Evolutionary conservation across 1,140 invertebrate species (phyloP).

Genomic region (Drosophila simulans): DNA sequence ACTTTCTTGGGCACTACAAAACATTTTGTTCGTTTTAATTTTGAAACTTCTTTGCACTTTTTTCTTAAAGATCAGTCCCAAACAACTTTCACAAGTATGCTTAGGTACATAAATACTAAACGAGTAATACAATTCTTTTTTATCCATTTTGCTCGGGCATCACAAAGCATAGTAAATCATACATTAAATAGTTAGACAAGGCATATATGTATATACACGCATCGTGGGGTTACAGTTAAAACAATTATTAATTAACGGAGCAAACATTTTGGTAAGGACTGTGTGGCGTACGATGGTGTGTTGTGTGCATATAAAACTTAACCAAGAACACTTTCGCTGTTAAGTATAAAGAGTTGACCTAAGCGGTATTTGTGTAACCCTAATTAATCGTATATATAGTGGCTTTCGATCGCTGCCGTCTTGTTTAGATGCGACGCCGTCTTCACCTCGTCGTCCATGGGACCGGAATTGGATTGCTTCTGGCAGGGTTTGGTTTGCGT

Average conservation of each 20-base stretch:
- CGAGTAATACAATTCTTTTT: constrained; percentile 65
- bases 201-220: constrained; percentile 44
- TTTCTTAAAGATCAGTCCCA: constrained; percentile 52
- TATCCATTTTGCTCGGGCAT: constrained; percentile 47
- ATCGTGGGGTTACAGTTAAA: constrained; percentile 33
- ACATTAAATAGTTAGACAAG: constrained; percentile 32
- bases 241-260: constrained; percentile 32
- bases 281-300: constrained; percentile 45
- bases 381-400: constrained; percentile 57
- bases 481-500: constrained; percentile 26
- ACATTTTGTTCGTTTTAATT: constrained; percentile 62
- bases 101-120: constrained; percentile 72
- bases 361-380: constrained; percentile 46
- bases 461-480: constrained; percentile 24
- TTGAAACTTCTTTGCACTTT: constrained; percentile 36
- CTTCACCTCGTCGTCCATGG: constrained; percentile 24
- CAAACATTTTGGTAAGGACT: constrained; percentile 50
- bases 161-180: constrained; percentile 55
- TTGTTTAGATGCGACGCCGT: constrained; percentile 10
- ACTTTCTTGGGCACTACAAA: constrained; percentile 69
- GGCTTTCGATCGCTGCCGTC: constrained; percentile 64
- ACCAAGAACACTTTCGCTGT: constrained; percentile 48
- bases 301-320: constrained; percentile 51
- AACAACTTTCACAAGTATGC: constrained; percentile 40
- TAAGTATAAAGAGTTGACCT: constrained; percentile 58